Evolutionary conservation across 2,113 vertebrate species (phyloP).

Genomic region (Circaetus gallicus): DNA sequence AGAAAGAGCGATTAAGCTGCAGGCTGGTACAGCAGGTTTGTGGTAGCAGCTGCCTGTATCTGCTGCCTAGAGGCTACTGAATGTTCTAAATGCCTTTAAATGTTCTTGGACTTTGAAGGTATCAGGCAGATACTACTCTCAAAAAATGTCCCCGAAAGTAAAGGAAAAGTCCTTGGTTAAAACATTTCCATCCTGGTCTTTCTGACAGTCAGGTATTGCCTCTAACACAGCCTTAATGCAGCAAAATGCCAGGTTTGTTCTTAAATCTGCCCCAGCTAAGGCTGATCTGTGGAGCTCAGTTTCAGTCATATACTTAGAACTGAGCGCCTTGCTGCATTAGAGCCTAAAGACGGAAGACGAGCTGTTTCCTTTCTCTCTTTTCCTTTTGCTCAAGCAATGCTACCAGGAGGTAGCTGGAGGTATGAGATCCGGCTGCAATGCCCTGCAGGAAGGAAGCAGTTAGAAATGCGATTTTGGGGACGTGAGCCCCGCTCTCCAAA

Average conservation of each 20-base stretch:
- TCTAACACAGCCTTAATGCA: neutral
- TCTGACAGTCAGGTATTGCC: neutral
- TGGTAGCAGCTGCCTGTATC: neutral
- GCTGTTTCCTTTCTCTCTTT: neutral
- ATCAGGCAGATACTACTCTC: neutral
- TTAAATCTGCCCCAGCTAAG: too few relatives aligned
- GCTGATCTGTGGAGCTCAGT: neutral
- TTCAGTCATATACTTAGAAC: rapidly evolving
- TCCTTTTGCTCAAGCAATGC: neutral
- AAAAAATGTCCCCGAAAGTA: neutral
- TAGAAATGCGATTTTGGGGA: neutral
- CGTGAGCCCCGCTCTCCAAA: neutral
- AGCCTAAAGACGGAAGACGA: rapidly evolving
- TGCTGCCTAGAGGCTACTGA: neutral
- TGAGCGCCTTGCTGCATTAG: rapidly evolving
- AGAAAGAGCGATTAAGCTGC: neutral
- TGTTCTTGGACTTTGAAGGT: neutral
- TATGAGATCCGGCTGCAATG: rapidly evolving
- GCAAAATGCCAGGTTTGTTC: neutral
- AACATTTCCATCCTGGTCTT: neutral
- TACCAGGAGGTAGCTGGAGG: neutral
- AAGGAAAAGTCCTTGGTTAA: neutral
- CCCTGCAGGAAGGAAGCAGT: neutral
- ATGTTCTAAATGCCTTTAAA: neutral
- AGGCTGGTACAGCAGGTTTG: neutral